A percentile compares a stretch with the other conserved stretches of the same genome.
Evolutionary conservation across 2,888 invertebrate genomes (phyloP).

Genomic region (Ochropacha duplaris): DNA sequence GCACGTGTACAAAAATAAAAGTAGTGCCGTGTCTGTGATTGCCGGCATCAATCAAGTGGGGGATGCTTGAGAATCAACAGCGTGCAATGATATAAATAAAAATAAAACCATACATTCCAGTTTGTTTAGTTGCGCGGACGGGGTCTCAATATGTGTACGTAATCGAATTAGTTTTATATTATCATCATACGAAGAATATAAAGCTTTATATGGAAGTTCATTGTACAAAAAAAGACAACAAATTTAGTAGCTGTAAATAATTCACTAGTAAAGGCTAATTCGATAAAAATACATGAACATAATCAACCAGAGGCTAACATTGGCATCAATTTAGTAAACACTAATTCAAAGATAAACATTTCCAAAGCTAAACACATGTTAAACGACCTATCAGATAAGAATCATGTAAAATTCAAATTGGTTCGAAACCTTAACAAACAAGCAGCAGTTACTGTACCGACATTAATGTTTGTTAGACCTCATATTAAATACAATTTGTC

Average conservation of each 20-base stretch:
- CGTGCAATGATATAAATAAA: conserved; percentile 6
- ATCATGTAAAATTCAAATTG: neutral
- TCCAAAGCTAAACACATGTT: too few species aligned
- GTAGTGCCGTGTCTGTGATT: conserved; percentile 13
- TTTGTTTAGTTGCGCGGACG: neutral
- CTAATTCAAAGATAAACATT: too few species aligned
- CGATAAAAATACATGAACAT: too few species aligned
- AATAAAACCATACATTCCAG: conserved; percentile 3
- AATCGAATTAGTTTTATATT: neutral
- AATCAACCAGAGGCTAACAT: too few species aligned
- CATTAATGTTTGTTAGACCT: neutral
- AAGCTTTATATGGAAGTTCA: neutral
- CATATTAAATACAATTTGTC: conserved; percentile 5
- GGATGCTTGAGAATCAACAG: conserved; percentile 8
- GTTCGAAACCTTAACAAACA: neutral
- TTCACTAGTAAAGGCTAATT: too few species aligned
- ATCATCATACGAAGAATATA: neutral
- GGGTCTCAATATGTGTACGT: neutral
- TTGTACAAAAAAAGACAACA: too few species aligned
- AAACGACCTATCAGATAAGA: neutral
- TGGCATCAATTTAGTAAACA: too few species aligned
- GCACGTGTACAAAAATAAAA: conserved; percentile 12
- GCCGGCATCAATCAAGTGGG: conserved; percentile 20
- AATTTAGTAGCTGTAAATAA: too few species aligned
- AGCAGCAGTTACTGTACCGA: neutral